Percentiles rank a stretch among this genome's conserved stretches.
phyloP scores from a whole-genome alignment of 2,888 invertebrate genomes.

The Lasioglossum morio region DNA sequence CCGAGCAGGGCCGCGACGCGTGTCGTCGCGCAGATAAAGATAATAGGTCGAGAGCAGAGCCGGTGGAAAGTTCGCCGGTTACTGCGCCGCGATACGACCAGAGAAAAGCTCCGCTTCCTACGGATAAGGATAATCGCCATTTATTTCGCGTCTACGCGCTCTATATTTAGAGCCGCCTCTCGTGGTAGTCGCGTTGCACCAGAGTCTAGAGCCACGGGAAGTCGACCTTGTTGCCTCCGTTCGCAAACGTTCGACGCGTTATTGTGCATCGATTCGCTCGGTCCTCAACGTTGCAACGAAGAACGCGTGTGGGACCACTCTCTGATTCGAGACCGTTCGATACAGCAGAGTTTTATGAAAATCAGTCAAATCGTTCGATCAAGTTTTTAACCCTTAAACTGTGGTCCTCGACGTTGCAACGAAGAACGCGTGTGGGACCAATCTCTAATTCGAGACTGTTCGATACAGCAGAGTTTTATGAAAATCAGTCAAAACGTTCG shows the following conservation, averaged over 20 bases:
- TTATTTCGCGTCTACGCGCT: constrained; percentile 32
- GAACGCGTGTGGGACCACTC: too few relatives aligned
- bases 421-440: too few relatives aligned
- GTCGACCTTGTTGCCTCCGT: not conserved
- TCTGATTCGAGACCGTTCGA: too few relatives aligned
- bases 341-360: too few relatives aligned
- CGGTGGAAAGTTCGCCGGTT: constrained; percentile 37
- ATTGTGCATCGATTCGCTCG: not conserved
- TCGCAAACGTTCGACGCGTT: not conserved
- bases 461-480: too few relatives aligned
- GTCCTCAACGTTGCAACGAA: too few relatives aligned
- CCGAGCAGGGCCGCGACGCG: constrained; percentile 22
- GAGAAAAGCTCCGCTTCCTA: constrained; percentile 36
- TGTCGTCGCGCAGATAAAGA: constrained; percentile 58
- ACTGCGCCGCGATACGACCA: constrained; percentile 31
- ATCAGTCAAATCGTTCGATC: too few relatives aligned
- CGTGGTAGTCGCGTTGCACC: not conserved
- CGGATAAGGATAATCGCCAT: constrained; percentile 53
- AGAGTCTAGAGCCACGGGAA: not conserved
- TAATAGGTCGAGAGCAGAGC: constrained; percentile 54
- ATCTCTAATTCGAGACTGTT: too few relatives aligned
- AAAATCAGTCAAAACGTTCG: too few relatives aligned
- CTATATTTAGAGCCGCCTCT: constrained; percentile 41
- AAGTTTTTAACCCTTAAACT: too few relatives aligned
- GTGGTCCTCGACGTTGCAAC: too few relatives aligned